A percentile compares a stretch with the other conserved stretches of the same genome.
phyloP scores from a whole-genome alignment of 2,113 vertebrate genomes.

The Dromiciops gliroides region DNA sequence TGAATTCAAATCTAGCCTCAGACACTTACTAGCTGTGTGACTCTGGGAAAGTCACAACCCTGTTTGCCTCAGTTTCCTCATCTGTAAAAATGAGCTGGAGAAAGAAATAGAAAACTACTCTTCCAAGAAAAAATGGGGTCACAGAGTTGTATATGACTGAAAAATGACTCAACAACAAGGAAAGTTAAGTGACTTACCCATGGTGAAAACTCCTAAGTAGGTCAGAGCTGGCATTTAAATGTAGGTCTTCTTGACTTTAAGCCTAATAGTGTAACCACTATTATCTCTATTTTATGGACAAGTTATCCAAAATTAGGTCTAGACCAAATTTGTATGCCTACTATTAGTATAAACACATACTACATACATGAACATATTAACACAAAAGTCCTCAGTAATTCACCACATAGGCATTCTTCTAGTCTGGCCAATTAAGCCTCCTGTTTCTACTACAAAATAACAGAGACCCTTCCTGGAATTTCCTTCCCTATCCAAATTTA shows the following conservation, averaged over 20 bases:
- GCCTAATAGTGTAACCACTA: background rate
- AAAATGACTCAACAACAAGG: background rate
- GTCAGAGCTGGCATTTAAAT: background rate
- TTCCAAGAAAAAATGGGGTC: background rate
- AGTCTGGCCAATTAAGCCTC: background rate
- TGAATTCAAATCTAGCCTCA: background rate
- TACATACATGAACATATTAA: background rate
- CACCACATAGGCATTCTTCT: background rate
- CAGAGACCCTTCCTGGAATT: background rate
- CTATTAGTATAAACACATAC: no score
- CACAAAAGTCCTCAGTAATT: background rate
- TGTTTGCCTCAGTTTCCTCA: background rate
- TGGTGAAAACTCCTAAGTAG: background rate
- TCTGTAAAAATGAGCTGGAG: background rate
- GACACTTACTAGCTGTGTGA: background rate
- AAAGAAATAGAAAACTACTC: background rate
- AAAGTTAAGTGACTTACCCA: background rate
- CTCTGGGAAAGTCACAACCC: background rate
- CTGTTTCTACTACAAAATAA: background rate
- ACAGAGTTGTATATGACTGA: background rate
- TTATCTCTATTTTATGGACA: background rate
- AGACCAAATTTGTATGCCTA: background rate
- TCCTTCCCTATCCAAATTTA: background rate
- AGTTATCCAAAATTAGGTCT: background rate
- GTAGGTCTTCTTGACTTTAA: background rate